These are phyloP conservation scores for Scolopax rusticola DNA, from an alignment of 2,797 vertebrate genomes.

Conservation along the genomic window DNA sequence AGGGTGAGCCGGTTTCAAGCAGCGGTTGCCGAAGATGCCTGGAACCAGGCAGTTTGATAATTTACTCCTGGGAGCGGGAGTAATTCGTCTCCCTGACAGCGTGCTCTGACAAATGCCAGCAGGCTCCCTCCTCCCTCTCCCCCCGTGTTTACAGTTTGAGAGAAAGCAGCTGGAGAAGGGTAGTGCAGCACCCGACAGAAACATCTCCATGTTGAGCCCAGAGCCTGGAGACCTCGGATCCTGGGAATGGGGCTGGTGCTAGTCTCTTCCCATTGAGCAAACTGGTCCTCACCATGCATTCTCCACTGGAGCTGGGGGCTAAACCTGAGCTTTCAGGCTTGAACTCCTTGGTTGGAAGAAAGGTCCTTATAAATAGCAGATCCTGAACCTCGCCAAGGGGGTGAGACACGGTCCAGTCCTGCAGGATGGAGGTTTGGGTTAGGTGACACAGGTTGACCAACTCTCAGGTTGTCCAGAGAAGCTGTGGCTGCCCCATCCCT, in stretches of 20 bases:
- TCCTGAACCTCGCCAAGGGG: background rate
- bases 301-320: rapidly evolving
- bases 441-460: rapidly evolving
- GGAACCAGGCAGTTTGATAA: background rate
- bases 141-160: background rate
- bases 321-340: background rate
- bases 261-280: background rate
- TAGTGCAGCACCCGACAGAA: background rate
- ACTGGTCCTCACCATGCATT: rapidly evolving
- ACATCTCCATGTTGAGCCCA: background rate
- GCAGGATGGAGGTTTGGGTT: background rate
- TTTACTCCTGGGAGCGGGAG: constrained; percentile 37
- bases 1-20: constrained; percentile 14
- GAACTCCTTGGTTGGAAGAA: background rate
- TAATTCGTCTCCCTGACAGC: constrained; percentile 57
- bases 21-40: background rate
- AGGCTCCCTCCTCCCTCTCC: constrained; percentile 36
- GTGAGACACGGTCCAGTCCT: background rate
- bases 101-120: background rate
- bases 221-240: background rate
- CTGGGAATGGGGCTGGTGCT: background rate
- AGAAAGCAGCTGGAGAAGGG: constrained; percentile 31
- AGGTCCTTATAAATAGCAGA: background rate
- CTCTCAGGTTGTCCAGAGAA: no score
- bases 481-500: no score